Evolutionary conservation across 2,888 invertebrate genomes (phyloP).

Genomic region (Conomelus anceps): DNA sequence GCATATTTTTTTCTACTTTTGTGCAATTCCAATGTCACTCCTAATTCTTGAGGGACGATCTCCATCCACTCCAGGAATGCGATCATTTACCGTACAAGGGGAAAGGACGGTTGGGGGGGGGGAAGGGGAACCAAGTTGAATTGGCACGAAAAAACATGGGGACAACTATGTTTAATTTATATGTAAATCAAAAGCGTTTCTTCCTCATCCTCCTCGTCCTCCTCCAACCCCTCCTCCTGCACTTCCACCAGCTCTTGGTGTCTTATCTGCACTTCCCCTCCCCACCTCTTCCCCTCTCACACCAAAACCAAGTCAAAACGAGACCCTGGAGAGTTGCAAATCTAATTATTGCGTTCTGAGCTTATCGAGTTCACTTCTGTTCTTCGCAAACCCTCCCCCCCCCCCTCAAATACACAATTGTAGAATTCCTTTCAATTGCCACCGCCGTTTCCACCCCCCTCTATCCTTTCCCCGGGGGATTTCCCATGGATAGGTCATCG

Average conservation of each 20-base stretch:
- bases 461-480: neutral
- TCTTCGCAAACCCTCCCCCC: neutral
- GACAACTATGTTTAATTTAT: neutral
- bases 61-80: neutral
- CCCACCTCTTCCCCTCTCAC: neutral
- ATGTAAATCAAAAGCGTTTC: neutral
- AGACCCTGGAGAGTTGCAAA: neutral
- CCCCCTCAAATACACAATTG: too few relatives aligned
- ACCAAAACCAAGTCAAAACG: neutral
- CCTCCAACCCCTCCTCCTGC: neutral
- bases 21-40: neutral
- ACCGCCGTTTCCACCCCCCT: neutral
- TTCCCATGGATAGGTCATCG: neutral
- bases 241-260: too few relatives aligned
- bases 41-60: neutral
- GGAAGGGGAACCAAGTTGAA: neutral
- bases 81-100: neutral
- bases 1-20: neutral
- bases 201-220: neutral
- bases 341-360: neutral
- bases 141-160: neutral
- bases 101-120: neutral
- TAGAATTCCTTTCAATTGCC: too few relatives aligned
- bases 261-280: neutral
- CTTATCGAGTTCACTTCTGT: neutral